phyloP scores from a whole-genome alignment of 35 echinoderm and acorn worm species.

The Eucidaris tribuloides region DNA sequence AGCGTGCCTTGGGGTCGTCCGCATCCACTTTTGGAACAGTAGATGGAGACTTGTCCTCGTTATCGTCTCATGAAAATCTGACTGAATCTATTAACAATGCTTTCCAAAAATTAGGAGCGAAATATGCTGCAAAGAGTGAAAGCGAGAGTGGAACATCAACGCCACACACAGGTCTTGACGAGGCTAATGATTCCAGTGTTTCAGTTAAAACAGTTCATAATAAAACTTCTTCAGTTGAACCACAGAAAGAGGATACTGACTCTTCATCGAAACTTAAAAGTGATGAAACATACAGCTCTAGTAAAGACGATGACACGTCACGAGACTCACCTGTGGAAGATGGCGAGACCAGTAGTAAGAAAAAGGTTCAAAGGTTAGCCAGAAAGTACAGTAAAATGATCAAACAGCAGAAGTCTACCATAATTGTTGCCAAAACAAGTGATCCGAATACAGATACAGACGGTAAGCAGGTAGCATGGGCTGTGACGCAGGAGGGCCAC shows the following conservation, averaged over 20 bases:
- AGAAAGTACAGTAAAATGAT: slow-evolving; percentile 70
- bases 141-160: slow-evolving; percentile 13
- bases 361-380: slow-evolving; percentile 47
- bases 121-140: slow-evolving; percentile 43
- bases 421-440: slow-evolving; percentile 5
- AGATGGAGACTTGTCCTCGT: slow-evolving; percentile 24
- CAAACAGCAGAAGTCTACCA: slow-evolving; percentile 52
- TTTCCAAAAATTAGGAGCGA: slow-evolving; percentile 61
- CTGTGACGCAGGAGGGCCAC: background rate
- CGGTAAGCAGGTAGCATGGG: slow-evolving; percentile 25
- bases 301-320: slow-evolving; percentile 6
- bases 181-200: background rate
- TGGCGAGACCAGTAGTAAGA: slow-evolving; percentile 12
- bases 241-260: slow-evolving; percentile 26
- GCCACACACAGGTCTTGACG: background rate
- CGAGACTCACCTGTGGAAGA: background rate
- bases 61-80: slow-evolving; percentile 68
- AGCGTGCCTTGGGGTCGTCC: background rate
- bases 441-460: background rate
- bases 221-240: background rate
- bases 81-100: slow-evolving; percentile 64
- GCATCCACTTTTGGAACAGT: slow-evolving; percentile 26
- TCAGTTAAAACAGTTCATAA: too few species aligned
- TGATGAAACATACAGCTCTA: background rate
- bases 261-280: slow-evolving; percentile 7